Evolutionary conservation across 2,113 vertebrate species (phyloP).

Genomic region (Myotis brandtii): DNA sequence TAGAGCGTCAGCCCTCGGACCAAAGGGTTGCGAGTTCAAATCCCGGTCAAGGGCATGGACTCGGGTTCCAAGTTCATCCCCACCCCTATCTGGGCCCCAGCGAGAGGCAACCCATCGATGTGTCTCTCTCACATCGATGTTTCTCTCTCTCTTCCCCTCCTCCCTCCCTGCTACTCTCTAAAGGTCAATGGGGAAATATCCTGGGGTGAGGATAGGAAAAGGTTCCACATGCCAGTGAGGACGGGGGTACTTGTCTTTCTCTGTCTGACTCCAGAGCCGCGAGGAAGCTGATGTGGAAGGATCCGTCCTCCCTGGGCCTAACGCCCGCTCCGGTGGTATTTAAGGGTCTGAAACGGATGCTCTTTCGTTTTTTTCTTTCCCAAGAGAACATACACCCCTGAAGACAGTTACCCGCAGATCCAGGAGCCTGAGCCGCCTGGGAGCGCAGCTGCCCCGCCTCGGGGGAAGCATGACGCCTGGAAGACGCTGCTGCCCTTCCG

Average conservation of each 20-base stretch:
- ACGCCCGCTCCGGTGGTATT: neutral
- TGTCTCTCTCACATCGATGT: too few species aligned
- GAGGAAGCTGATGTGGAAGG: neutral
- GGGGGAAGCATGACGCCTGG: neutral
- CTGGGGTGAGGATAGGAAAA: too few species aligned
- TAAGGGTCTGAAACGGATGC: neutral
- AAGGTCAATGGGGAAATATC: too few species aligned
- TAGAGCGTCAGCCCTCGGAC: too few species aligned
- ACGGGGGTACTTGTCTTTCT: neutral
- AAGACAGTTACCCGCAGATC: neutral
- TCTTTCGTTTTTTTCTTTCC: neutral
- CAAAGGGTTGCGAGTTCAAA: too few species aligned
- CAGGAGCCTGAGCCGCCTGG: neutral
- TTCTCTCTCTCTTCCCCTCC: too few species aligned
- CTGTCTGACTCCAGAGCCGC: neutral
- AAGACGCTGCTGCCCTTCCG: slow-evolving; percentile 15
- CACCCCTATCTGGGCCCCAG: too few species aligned
- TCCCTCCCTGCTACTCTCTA: too few species aligned
- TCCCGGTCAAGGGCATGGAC: too few species aligned
- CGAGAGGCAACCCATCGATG: too few species aligned
- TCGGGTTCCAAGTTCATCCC: too few species aligned
- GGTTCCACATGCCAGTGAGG: neutral
- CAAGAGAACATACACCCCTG: slow-evolving; percentile 9
- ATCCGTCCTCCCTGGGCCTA: too few species aligned
- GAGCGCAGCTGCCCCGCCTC: fast-evolving